Evolutionary conservation across 2,888 invertebrate genomes (phyloP).

Genomic region (Unio pictorum): DNA sequence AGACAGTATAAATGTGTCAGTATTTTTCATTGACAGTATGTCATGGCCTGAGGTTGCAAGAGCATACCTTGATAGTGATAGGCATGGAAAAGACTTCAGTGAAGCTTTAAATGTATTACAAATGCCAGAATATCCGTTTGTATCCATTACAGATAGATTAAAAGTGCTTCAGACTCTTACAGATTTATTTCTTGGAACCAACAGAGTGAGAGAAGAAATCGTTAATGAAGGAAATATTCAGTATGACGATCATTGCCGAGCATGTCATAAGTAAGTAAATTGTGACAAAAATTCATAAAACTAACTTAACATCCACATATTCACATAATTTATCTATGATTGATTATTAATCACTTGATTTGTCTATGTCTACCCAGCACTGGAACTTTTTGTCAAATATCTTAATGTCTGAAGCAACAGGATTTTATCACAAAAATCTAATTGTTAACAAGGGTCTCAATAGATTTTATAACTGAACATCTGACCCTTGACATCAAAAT

Average conservation of each 20-base stretch:
- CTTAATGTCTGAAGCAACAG: too few relatives aligned
- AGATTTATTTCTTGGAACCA: conserved; percentile 94
- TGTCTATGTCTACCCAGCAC: background rate
- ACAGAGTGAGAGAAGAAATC: conserved; percentile 93
- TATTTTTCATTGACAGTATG: conserved; percentile 93
- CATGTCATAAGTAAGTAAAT: conserved; percentile 67
- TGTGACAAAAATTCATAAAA: background rate
- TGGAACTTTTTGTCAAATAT: background rate
- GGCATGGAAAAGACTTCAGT: conserved; percentile 77
- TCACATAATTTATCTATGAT: background rate
- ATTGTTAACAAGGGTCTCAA: too few relatives aligned
- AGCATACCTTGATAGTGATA: conserved; percentile 91
- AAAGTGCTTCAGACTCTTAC: conserved; percentile 86
- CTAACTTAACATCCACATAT: background rate
- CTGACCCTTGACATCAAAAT: too few relatives aligned
- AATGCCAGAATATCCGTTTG: conserved; percentile 64
- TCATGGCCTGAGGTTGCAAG: conserved; percentile 96
- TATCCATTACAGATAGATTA: conserved; percentile 63
- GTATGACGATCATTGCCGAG: conserved; percentile 73
- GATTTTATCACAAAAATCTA: too few relatives aligned
- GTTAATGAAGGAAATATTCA: conserved; percentile 85
- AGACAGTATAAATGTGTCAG: conserved; percentile 94
- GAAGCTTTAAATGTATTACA: conserved; percentile 59
- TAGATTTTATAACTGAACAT: too few relatives aligned
- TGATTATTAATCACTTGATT: background rate